Conservation (phyloP, 92 coral and sea anemone genomes). For the Desmophyllum pertusum region DNA sequence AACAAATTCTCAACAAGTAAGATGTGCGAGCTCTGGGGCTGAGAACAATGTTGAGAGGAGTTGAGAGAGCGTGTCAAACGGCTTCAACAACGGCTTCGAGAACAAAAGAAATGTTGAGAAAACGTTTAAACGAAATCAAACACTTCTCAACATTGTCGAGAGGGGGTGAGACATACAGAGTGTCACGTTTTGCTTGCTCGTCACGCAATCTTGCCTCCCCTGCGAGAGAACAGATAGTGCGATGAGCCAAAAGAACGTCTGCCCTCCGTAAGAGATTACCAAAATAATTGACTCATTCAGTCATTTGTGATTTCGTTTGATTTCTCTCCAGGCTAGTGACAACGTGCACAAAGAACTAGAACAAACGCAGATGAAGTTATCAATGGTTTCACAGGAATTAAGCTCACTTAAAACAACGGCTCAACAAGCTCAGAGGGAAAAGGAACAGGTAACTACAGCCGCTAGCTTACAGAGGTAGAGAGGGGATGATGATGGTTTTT, state of each 20-base stretch:
- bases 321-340: slow-evolving; percentile 56
- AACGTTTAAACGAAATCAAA: too few relatives aligned
- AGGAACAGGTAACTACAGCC: slow-evolving; percentile 66
- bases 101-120: too few relatives aligned
- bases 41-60: too few relatives aligned
- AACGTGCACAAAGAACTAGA: slow-evolving; percentile 68
- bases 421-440: slow-evolving; percentile 75
- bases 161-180: not conserved
- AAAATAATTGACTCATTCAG: not conserved
- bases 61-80: too few relatives aligned
- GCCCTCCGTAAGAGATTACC: too few relatives aligned
- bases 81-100: too few relatives aligned
- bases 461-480: not conserved
- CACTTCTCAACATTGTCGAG: not conserved
- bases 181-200: not conserved
- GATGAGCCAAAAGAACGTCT: not conserved
- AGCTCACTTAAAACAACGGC: slow-evolving; percentile 61
- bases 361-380: slow-evolving; percentile 64
- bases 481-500: too few relatives aligned
- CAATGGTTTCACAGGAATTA: slow-evolving; percentile 73
- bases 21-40: too few relatives aligned
- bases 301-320: not conserved
- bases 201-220: not conserved
- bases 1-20: too few relatives aligned
- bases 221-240: not conserved